Percentiles rank a stretch among this genome's conserved stretches.
Evolutionary conservation across 2,797 vertebrate species (phyloP).

Genomic region (Chelmon rostratus): DNA sequence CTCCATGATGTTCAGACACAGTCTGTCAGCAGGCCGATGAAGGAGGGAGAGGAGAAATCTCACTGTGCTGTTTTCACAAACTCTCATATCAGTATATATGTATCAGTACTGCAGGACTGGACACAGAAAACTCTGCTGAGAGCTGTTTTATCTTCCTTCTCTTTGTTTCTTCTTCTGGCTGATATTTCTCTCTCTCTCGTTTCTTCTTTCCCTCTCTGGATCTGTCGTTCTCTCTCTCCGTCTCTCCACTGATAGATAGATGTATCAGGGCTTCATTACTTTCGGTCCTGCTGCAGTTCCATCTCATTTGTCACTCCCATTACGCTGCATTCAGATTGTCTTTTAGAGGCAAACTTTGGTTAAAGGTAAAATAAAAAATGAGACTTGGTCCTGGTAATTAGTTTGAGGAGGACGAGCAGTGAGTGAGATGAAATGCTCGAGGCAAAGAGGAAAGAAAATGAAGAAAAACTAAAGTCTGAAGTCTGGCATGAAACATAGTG

Average conservation of each 20-base stretch:
- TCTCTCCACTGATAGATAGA: constrained; percentile 12
- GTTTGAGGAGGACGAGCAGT: constrained; percentile 17
- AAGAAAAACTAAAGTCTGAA: neutral
- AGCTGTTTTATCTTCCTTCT: constrained; percentile 2
- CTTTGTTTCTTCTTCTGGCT: neutral
- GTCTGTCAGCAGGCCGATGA: constrained; percentile 24
- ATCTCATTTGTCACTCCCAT: constrained; percentile 28
- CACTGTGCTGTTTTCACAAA: neutral
- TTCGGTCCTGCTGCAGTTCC: constrained; percentile 18
- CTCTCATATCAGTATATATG: too few relatives aligned
- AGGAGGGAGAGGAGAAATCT: neutral
- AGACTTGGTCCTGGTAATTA: constrained; percentile 3
- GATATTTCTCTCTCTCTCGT: constrained; percentile 2
- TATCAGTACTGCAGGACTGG: too few relatives aligned
- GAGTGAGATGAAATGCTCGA: neutral
- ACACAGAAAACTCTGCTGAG: too few relatives aligned
- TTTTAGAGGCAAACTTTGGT: constrained; percentile 20
- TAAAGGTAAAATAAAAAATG: constrained; percentile 27
- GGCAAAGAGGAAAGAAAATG: neutral
- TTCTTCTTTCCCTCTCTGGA: neutral
- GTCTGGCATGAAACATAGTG: neutral
- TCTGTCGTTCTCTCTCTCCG: neutral
- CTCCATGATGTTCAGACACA: constrained; percentile 3
- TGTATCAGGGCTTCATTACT: constrained; percentile 28
- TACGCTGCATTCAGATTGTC: constrained; percentile 4